Evolutionary conservation across 2,113 vertebrate genomes (phyloP).

Genomic region (Neopipo cinnamomea): DNA sequence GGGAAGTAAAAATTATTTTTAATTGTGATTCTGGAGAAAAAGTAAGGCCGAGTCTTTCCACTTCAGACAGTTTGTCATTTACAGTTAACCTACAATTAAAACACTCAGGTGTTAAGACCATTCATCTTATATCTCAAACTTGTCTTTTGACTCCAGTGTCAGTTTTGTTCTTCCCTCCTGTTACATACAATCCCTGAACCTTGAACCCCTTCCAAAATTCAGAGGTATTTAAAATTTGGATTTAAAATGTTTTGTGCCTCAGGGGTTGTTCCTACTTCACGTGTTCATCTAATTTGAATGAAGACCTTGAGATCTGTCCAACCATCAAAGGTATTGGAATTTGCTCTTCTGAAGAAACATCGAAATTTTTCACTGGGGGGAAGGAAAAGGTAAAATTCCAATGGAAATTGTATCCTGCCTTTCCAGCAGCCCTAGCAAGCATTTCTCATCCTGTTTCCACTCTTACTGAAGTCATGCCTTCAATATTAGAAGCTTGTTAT

Average conservation of each 20-base stretch:
- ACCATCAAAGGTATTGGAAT: conserved; percentile 15
- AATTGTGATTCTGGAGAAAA: neutral
- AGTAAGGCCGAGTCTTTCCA: neutral
- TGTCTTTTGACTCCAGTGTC: neutral
- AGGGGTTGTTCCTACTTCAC: neutral
- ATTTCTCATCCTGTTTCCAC: neutral
- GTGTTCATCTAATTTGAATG: conserved; percentile 23
- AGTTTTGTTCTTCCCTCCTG: neutral
- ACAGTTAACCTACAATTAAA: neutral
- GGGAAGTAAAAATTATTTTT: neutral
- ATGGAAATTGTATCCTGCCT: conserved; percentile 22
- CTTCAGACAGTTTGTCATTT: neutral
- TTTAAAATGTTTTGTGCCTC: conserved; percentile 14
- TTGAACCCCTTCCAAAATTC: conserved; percentile 15
- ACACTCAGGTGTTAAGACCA: neutral
- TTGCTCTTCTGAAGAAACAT: conserved; percentile 10
- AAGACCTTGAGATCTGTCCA: conserved; percentile 28
- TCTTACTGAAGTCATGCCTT: conserved; percentile 1
- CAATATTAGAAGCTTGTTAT: neutral
- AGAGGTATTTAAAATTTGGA: conserved; percentile 31
- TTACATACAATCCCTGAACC: neutral
- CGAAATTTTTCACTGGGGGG: neutral
- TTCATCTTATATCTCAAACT: neutral
- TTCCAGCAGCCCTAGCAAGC: neutral
- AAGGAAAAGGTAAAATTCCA: conserved; percentile 46